Conservation (phyloP, 2,888 invertebrate species). For the Seira ritae region DNA sequence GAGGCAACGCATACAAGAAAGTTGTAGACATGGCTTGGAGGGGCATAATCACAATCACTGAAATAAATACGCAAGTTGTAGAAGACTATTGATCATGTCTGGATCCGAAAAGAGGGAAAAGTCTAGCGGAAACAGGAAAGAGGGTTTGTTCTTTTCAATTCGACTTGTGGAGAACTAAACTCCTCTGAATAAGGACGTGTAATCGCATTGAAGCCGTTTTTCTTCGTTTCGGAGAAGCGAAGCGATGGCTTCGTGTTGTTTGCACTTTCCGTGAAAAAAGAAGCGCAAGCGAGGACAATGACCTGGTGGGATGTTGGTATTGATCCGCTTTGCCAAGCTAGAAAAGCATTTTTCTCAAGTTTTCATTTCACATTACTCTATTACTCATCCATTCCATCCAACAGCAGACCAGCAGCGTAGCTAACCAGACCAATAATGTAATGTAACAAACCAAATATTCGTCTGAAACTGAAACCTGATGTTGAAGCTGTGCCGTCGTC, state of each 20-base stretch:
- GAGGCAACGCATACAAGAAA: no score
- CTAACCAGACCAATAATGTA: neutral
- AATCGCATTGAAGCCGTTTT: neutral
- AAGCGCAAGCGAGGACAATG: conserved; percentile 40
- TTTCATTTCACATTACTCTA: neutral
- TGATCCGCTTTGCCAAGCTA: conserved; percentile 19
- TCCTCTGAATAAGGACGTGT: neutral
- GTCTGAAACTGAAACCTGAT: neutral
- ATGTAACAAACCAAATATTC: neutral
- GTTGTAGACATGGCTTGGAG: no score
- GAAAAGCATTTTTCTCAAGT: neutral
- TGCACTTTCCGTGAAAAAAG: neutral
- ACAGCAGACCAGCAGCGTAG: neutral
- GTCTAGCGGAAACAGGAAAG: conserved; percentile 7
- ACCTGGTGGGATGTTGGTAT: conserved; percentile 25
- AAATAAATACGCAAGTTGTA: no score
- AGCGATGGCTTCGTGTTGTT: neutral
- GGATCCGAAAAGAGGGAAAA: neutral
- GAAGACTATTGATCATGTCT: neutral
- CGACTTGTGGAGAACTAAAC: neutral
- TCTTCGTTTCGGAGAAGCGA: conserved; percentile 1
- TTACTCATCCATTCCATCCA: neutral
- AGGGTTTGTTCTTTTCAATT: neutral
- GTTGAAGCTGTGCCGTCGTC: no score
- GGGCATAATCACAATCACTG: no score